A percentile compares a stretch with the other conserved stretches of the same genome.
Conservation (phyloP, 37 sponge, comb jelly and placozoan genomes). For the Ephydatia muelleri region DNA sequence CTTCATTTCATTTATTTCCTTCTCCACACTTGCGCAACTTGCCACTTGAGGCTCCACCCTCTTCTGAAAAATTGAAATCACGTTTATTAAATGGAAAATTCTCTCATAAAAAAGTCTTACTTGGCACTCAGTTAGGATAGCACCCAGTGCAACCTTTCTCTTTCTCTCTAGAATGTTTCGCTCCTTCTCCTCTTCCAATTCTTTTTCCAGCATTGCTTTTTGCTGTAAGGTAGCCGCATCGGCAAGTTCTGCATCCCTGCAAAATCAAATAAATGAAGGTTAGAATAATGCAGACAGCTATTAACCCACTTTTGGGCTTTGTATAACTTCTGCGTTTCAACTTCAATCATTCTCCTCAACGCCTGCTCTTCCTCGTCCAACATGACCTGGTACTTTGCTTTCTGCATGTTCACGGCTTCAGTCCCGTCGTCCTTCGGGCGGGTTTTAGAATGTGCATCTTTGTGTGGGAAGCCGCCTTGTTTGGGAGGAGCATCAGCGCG, state of each 20-base stretch:
- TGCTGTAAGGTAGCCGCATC: neutral
- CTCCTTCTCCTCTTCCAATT: neutral
- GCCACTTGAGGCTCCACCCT: too few relatives aligned
- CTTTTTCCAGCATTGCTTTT: neutral
- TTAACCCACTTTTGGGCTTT: slow-evolving; percentile 13
- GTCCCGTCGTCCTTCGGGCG: neutral
- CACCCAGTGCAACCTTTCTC: slow-evolving; percentile 31
- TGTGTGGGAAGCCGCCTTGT: neutral
- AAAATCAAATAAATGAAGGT: neutral
- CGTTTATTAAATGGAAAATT: too few relatives aligned
- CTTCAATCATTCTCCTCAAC: slow-evolving; percentile 10
- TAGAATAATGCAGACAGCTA: neutral
- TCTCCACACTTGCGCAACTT: too few relatives aligned
- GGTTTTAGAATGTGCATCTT: neutral
- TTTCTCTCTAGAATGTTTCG: slow-evolving; percentile 8
- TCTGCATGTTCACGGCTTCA: slow-evolving; percentile 20
- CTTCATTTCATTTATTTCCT: too few relatives aligned
- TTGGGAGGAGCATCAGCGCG: neutral
- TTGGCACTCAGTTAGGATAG: slow-evolving; percentile 20
- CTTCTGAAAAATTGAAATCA: too few relatives aligned
- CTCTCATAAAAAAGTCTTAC: slow-evolving; percentile 17
- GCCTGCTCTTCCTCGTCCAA: slow-evolving; percentile 32
- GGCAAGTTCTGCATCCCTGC: neutral
- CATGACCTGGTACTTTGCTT: slow-evolving; percentile 7
- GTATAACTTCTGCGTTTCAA: slow-evolving; percentile 15